Evolutionary conservation across 2,113 vertebrate species (phyloP).

Genomic region (Podocnemis expansa): DNA sequence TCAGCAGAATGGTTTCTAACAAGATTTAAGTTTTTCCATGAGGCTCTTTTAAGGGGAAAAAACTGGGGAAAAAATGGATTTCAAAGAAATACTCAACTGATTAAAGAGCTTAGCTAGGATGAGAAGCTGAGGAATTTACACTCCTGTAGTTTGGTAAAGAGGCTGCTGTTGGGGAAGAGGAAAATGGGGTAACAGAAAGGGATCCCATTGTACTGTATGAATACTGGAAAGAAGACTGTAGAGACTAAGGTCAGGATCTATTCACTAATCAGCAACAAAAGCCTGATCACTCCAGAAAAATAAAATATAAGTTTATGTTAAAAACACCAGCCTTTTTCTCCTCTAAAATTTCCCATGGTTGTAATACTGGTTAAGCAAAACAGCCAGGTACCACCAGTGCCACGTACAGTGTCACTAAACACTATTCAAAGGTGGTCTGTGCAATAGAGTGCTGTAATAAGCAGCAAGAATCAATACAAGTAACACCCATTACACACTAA

Average conservation of each 20-base stretch:
- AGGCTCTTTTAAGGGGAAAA: constrained; percentile 46
- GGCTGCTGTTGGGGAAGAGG: not conserved
- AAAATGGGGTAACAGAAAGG: not conserved
- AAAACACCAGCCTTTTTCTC: not conserved
- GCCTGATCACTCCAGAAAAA: not conserved
- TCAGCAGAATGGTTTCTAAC: not conserved
- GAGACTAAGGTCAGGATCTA: not conserved
- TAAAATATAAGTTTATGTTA: not conserved
- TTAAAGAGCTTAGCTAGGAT: not conserved
- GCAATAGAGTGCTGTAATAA: not conserved
- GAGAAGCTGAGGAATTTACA: not conserved
- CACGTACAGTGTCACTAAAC: not conserved
- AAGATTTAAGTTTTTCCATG: constrained; percentile 21
- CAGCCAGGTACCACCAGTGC: not conserved
- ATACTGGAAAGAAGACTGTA: not conserved
- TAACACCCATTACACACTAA: accelerated
- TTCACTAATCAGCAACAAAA: not conserved
- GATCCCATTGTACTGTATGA: not conserved
- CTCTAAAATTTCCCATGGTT: not conserved
- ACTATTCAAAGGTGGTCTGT: not conserved
- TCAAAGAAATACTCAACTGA: constrained; percentile 16
- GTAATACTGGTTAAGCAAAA: not conserved
- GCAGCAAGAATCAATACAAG: not conserved
- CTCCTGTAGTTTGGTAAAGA: constrained; percentile 13
- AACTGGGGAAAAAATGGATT: constrained; percentile 17